Evolutionary conservation across 2,888 invertebrate genomes (phyloP).

Genomic region (Penaeus monodon): DNA sequence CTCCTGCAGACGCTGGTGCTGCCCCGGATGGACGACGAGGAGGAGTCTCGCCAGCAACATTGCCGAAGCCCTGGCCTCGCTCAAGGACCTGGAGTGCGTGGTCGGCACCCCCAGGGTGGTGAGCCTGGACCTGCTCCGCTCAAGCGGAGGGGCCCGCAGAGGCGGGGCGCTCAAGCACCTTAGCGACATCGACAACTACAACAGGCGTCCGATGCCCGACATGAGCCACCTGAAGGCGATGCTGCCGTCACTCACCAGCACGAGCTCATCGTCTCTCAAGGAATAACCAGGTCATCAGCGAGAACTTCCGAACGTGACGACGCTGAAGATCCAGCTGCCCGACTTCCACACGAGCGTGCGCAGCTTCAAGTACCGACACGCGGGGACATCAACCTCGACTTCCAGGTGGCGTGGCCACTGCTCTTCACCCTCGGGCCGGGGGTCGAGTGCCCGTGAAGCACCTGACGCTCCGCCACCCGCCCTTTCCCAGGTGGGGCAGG

Average conservation of each 20-base stretch:
- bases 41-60: slow-evolving; percentile 40
- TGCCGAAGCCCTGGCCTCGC: slow-evolving; percentile 37
- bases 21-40: slow-evolving; percentile 61
- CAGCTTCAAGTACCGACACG: slow-evolving; percentile 37
- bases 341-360: slow-evolving; percentile 45
- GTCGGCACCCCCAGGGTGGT: slow-evolving; percentile 57
- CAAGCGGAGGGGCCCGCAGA: background rate
- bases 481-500: slow-evolving; percentile 51
- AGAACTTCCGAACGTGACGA: slow-evolving; percentile 32
- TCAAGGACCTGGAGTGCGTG: slow-evolving; percentile 51
- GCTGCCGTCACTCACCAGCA: slow-evolving; percentile 42
- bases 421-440: slow-evolving; percentile 44
- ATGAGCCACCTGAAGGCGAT: slow-evolving; percentile 33
- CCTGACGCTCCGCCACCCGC: slow-evolving; percentile 55
- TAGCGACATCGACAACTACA: slow-evolving; percentile 61
- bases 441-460: slow-evolving; percentile 36
- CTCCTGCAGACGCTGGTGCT: slow-evolving; percentile 43
- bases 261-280: slow-evolving; percentile 49
- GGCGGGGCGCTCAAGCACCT: slow-evolving; percentile 36
- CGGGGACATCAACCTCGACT: slow-evolving; percentile 61
- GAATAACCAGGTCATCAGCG: slow-evolving; percentile 28
- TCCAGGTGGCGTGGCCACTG: slow-evolving; percentile 59
- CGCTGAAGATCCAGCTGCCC: slow-evolving; percentile 43
- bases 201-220: slow-evolving; percentile 50
- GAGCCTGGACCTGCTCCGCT: slow-evolving; percentile 14